Evolutionary conservation across 1,140 invertebrate species (phyloP), one percentile per base, ranked within the genome.

Genomic region (Ips typographus): DNA sequence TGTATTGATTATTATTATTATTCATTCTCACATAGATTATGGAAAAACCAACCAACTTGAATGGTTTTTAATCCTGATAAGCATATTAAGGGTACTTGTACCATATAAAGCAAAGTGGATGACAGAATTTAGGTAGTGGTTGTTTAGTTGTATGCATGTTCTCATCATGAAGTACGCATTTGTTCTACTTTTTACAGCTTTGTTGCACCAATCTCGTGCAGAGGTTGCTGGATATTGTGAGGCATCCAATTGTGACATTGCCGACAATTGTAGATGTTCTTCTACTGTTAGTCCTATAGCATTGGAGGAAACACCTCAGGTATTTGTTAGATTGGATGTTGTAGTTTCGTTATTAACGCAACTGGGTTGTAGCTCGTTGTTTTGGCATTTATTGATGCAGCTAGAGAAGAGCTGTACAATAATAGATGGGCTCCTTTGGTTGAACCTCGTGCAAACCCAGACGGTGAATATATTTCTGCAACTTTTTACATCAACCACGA

Each of bases 401-500:
- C 91, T 2, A 91, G 86, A 71, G 82, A 85, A 0, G 75, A 85
- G 0, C 89, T 91, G 75, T 88, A 86, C 67, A 42, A 66, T 1
- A 80, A 83, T 6, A 84, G 87, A 40, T 91, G 90, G 75, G 77
- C 85, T 43, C 76, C 85, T 42, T 74, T 89, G 1, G 82, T 92
- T 38, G 83, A 85, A 60, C 83, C 82, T 3, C 77, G 89, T 0
- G 75, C 6, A 49, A 86, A 89, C 81, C 86, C 85, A 1, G 89
- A 92, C 79, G 84, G 84, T 5, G 89, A 88, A 66, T 82, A 83
- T 1, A 84, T 85, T 1, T 79, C 83, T 2, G 84, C 83, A 39
- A 91, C 89, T 0, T 89, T 89, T 78, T 92, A 87, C 76, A 82
- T 90, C 2, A 86, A 84, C 6, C 87, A 91, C 73, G 87, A 90